These are phyloP conservation scores for Hemicordylus capensis DNA, from an alignment of 2,113 vertebrate species.

Conservation along the genomic window DNA sequence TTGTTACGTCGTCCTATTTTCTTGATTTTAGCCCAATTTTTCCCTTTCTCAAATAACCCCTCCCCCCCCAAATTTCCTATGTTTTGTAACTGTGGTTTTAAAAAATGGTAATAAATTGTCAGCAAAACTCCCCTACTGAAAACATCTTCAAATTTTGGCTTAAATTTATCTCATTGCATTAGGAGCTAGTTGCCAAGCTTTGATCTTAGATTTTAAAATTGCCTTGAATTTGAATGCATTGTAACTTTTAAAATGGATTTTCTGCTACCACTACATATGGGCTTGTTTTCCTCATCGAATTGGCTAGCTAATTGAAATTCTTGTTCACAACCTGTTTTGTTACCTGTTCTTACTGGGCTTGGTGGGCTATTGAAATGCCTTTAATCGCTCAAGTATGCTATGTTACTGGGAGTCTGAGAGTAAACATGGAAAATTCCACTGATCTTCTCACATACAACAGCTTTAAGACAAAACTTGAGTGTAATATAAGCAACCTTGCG, in stretches of 20 bases:
- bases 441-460: not conserved
- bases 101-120: not conserved
- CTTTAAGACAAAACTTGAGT: not conserved
- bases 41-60: not conserved
- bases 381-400: not conserved
- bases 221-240: not conserved
- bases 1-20: not conserved
- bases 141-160: not conserved
- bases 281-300: not conserved
- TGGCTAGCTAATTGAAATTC: not conserved
- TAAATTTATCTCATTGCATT: not conserved
- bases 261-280: not conserved
- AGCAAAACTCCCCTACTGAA: not conserved
- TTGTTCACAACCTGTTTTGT: not conserved
- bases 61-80: not conserved
- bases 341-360: not conserved
- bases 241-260: not conserved
- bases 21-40: not conserved
- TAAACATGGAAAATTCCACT: not conserved
- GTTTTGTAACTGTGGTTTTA: not conserved
- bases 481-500: not conserved
- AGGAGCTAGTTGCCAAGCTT: not conserved
- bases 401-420: not conserved
- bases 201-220: not conserved
- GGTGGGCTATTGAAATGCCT: not conserved